Base-by-base conservation (phyloP, 2,888 invertebrate species). In the Ophion ellenae region DNA sequence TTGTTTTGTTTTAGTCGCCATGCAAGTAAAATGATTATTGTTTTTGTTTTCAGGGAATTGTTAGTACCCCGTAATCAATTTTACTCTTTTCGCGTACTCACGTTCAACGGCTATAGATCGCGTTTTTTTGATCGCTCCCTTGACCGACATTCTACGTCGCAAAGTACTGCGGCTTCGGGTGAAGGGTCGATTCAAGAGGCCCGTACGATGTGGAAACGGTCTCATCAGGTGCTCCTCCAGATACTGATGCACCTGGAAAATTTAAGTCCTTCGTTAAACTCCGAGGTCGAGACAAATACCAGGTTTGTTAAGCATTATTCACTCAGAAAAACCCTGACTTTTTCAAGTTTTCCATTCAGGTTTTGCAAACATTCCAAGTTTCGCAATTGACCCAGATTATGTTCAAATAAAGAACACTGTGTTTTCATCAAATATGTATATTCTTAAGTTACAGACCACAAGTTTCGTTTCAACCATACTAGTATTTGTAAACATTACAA, bases 81-180 rank as follows among this genome's bases (percentile, higher is more conserved):
- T 2, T 10, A 6, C 14, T 36, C 7, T 14, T 32, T 14, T 9
- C 53, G 40, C 4, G 81, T 86, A 96, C 97, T 96, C 94, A 97
- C 97, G 96, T 93, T 97, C 98, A 9, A 98, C 97, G 92, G 98
- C 98, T 87, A 99, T 99, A 14, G 98, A 98, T 88, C 99, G 95
- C 0, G 99, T 99, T 93, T 99, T 97, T 94, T 98, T 97, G 84
- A 99, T 98, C 64, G 99, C 98, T 77, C 99, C 99, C 90, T 97
- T 97, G 28, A 99, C 97, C 0, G 98, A 98, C 97, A 98, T 97
- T 91, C 96, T 96, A 1, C 98, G 95, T 67, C 96, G 96, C 70
- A 97, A 90, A 83, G 95, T 94, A 57, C 96, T 95, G 0, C 90
- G 90, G 24, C 91, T 93, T 77, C 92, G 91, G 14, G 92, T 88